Evolutionary conservation across 2,888 invertebrate species (phyloP).

Genomic region (Ligdia adustata): DNA sequence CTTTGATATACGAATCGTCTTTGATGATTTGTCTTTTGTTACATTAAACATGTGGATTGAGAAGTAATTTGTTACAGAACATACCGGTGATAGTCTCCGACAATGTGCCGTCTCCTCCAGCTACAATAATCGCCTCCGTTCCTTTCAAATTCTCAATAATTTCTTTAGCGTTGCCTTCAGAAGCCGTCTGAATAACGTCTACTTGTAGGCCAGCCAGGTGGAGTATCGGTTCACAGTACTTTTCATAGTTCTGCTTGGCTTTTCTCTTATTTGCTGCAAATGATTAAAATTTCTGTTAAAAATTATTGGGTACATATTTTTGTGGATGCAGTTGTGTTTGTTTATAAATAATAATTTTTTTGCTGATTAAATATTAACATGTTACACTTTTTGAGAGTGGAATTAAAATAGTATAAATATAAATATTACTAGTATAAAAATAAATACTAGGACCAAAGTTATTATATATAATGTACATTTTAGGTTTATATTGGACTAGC

Average conservation of each 20-base stretch:
- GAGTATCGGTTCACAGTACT: conserved; percentile 96
- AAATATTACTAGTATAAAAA: too few species aligned
- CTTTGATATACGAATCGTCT: too few species aligned
- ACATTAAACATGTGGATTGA: too few species aligned
- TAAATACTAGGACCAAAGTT: too few species aligned
- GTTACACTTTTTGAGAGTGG: too few species aligned
- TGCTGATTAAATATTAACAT: too few species aligned
- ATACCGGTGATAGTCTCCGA: conserved; percentile 92
- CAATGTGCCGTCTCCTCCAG: conserved; percentile 97
- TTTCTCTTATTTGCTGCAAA: conserved; percentile 89
- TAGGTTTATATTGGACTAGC: too few species aligned
- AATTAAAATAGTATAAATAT: too few species aligned
- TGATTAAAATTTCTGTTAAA: neutral
- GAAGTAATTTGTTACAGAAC: neutral
- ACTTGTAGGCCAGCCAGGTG: conserved; percentile 93
- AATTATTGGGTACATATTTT: neutral
- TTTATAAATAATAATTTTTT: too few species aligned
- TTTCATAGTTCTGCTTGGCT: conserved; percentile 89
- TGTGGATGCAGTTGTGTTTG: too few species aligned
- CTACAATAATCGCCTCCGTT: conserved; percentile 94
- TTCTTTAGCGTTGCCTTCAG: conserved; percentile 94
- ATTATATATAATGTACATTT: too few species aligned
- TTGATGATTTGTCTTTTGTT: too few species aligned
- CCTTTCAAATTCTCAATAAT: conserved; percentile 90
- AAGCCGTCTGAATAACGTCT: conserved; percentile 88